Conservation (phyloP, 1,140 invertebrate genomes). For the Papilio glaucus region DNA sequence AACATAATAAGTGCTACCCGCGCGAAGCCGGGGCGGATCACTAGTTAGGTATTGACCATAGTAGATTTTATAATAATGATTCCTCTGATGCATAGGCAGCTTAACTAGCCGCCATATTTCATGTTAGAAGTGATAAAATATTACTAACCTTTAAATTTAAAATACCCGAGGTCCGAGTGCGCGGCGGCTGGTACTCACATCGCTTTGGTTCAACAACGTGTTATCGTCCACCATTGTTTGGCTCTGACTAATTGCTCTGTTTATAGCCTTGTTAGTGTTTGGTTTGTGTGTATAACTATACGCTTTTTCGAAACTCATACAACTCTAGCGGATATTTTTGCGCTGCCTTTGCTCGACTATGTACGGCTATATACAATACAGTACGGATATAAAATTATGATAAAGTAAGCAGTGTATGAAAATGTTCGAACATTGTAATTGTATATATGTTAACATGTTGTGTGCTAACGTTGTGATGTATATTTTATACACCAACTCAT, state of each 20-base stretch:
- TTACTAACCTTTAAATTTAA: conserved; percentile 10
- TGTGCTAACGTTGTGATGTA: too few relatives aligned
- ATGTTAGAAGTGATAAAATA: background rate
- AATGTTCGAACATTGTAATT: too few relatives aligned
- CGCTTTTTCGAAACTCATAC: background rate
- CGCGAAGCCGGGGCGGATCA: too few relatives aligned
- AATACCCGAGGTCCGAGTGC: background rate
- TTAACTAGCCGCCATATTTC: background rate
- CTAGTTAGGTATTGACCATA: too few relatives aligned
- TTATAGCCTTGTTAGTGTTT: conserved; percentile 35
- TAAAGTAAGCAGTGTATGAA: too few relatives aligned
- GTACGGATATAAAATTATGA: too few relatives aligned
- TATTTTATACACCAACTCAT: too few relatives aligned
- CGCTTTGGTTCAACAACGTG: conserved; percentile 24
- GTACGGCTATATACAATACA: too few relatives aligned
- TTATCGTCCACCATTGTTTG: conserved; percentile 23
- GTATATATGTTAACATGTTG: too few relatives aligned
- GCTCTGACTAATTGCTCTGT: conserved; percentile 23
- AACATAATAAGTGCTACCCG: too few relatives aligned
- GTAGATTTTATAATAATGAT: too few relatives aligned
- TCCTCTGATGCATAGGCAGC: too few relatives aligned
- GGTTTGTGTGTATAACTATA: background rate
- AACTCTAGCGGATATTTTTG: background rate
- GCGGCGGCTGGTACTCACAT: background rate
- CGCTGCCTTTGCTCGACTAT: background rate